Conservation (phyloP, 1,140 invertebrate genomes). For the Drosophila busckii region DNA sequence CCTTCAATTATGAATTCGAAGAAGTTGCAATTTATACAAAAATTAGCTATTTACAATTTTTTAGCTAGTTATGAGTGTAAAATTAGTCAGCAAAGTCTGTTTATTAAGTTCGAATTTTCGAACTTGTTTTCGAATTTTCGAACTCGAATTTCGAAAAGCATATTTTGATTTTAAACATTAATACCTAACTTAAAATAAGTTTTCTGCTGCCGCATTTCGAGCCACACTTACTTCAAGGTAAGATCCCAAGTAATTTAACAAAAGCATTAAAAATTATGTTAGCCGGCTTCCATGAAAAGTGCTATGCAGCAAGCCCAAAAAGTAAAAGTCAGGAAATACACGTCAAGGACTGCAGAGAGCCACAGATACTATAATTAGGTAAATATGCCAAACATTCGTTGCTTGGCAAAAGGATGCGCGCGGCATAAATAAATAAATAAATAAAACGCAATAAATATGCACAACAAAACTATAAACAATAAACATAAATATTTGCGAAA, state of each 20-base stretch:
- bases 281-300: slow-evolving; percentile 32
- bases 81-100: no score
- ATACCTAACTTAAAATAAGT: not conserved
- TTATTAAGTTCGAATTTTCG: no score
- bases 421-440: no score
- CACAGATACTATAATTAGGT: slow-evolving; percentile 60
- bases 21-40: no score
- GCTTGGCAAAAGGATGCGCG: slow-evolving; percentile 7
- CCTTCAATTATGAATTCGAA: no score
- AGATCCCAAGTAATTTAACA: not conserved
- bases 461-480: no score
- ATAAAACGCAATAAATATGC: not conserved
- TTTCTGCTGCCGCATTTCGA: not conserved
- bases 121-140: no score
- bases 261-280: slow-evolving; percentile 2
- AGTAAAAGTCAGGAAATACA: slow-evolving; percentile 52
- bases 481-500: no score
- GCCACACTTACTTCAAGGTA: slow-evolving; percentile 7
- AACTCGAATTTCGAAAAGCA: no score
- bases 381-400: slow-evolving; percentile 38
- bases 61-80: no score
- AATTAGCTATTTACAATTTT: no score
- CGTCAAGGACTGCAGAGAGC: not conserved
- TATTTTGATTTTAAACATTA: no score
- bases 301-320: slow-evolving; percentile 41